These are phyloP conservation scores for Cynaeus angustus DNA, from an alignment of 2,888 invertebrate genomes.

Conservation along the genomic window DNA sequence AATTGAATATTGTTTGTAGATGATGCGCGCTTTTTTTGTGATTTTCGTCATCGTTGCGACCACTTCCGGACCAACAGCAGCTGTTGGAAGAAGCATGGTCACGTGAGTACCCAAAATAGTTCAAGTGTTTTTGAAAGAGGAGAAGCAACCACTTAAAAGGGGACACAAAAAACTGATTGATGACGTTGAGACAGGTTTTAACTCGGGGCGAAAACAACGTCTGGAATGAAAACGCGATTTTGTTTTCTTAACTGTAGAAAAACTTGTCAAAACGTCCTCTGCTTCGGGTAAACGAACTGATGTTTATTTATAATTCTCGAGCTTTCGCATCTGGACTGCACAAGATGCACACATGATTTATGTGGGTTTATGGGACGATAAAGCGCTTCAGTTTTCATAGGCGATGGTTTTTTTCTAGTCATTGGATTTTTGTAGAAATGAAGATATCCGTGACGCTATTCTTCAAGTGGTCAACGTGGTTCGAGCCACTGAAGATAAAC, in stretches of 20 bases:
- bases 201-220: no score
- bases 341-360: conserved; percentile 37
- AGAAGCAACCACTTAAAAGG: not conserved
- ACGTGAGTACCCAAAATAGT: conserved; percentile 37
- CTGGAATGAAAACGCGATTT: no score
- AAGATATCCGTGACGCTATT: conserved; percentile 86
- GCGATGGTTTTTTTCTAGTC: not conserved
- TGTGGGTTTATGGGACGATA: conserved; percentile 49
- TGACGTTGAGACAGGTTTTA: conserved; percentile 1
- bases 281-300: conserved; percentile 58
- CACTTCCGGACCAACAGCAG: conserved; percentile 36
- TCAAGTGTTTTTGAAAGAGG: conserved; percentile 4
- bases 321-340: conserved; percentile 50
- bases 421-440: conserved; percentile 74
- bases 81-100: conserved; percentile 40
- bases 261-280: conserved; percentile 7
- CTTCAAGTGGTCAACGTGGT: conserved; percentile 87
- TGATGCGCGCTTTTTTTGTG: conserved; percentile 20
- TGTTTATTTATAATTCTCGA: conserved; percentile 56
- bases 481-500: conserved; percentile 85
- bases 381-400: conserved; percentile 4
- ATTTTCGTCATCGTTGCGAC: conserved; percentile 26
- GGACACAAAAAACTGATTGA: not conserved
- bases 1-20: conserved; percentile 16
- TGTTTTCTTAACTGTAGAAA: not conserved